Base-by-base conservation (phyloP, 1,140 invertebrate species). In the Drosophila serrata region DNA sequence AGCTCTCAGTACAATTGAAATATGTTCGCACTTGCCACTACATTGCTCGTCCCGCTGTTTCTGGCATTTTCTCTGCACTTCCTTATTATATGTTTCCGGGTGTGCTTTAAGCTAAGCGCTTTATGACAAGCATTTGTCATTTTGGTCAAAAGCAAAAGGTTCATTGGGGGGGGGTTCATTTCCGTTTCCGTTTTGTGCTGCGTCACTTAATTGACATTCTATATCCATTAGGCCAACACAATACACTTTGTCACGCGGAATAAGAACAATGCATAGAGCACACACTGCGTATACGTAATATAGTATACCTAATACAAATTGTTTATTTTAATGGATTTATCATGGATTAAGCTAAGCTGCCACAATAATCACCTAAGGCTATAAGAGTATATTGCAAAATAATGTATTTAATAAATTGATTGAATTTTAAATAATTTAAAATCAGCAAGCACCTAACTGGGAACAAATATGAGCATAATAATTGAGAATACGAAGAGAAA, bases 1-100 rank as follows among this genome's bases (percentile, higher is more conserved):
- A 62, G 63, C 51, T 24, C 69, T 45, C 46, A 61, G 57, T 51
- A 79, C 82, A 88, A 79, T 79, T 73, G 72, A 87, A 80, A 87
- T 80, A 79, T 61, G 80, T 69, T 70, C 40, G 72, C 74, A 55
- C 60, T 55, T 48, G 60, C 43, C 35, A 15, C 57, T 24, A 48
- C 15, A 65, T 2, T 3, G 13, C 22, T 15, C 13, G 35, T 43
- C 13, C 73, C 35, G 61, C 58, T 46, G 37, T 17, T 58, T 64
- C 31, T 65, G 58, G 19, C 31, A 53, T 19, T 69, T 42, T 31
- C 22, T 12, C 22, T 12, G 37, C 61, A 65, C 35, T 51, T 69
- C 61, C 65, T 22, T 35, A 35, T 29, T 40, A 24, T 17, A 37
- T 29, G n/a, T 33, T 76, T 58, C 9, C 27, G 13, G 39, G 39